A percentile compares a stretch with the other conserved stretches of the same genome.
Evolutionary conservation across 1,140 invertebrate species (phyloP).

Genomic region (Coelopa frigida): DNA sequence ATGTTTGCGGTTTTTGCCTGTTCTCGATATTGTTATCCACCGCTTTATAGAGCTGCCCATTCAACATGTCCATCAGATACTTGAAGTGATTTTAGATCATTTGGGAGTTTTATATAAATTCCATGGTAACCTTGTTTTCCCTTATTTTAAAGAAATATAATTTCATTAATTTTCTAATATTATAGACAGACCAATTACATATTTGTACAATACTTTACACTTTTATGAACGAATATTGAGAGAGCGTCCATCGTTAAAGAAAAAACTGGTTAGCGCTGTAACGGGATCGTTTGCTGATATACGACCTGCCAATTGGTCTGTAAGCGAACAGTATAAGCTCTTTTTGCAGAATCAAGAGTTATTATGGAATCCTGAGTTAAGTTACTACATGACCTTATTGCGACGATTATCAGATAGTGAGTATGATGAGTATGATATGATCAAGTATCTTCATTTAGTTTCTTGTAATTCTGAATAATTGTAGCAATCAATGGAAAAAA

Average conservation of each 20-base stretch:
- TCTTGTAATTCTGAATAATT: background rate
- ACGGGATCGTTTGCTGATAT: slow-evolving; percentile 81
- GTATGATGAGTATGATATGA: too few species aligned
- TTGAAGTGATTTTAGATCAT: slow-evolving; percentile 85
- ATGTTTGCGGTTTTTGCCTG: slow-evolving; percentile 89
- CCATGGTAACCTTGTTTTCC: slow-evolving; percentile 69
- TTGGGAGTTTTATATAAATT: slow-evolving; percentile 92
- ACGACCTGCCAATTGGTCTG: slow-evolving; percentile 73
- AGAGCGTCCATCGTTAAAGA: slow-evolving; percentile 72
- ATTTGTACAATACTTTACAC: slow-evolving; percentile 92
- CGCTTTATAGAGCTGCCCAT: slow-evolving; percentile 79
- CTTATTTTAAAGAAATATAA: too few species aligned
- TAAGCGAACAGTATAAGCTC: slow-evolving; percentile 77
- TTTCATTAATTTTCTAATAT: background rate
- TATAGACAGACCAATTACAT: slow-evolving; percentile 90
- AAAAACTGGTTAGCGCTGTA: slow-evolving; percentile 69
- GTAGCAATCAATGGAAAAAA: slow-evolving; percentile 69
- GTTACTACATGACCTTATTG: slow-evolving; percentile 82
- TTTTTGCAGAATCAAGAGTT: slow-evolving; percentile 61
- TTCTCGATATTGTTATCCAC: slow-evolving; percentile 92
- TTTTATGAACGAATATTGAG: slow-evolving; percentile 89
- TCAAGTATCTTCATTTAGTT: slow-evolving; percentile 4
- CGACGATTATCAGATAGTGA: slow-evolving; percentile 78
- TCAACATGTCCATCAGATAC: slow-evolving; percentile 69
- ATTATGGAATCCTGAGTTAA: slow-evolving; percentile 77